Conservation (phyloP, 2,113 vertebrate genomes). For the Sciurus niger region DNA sequence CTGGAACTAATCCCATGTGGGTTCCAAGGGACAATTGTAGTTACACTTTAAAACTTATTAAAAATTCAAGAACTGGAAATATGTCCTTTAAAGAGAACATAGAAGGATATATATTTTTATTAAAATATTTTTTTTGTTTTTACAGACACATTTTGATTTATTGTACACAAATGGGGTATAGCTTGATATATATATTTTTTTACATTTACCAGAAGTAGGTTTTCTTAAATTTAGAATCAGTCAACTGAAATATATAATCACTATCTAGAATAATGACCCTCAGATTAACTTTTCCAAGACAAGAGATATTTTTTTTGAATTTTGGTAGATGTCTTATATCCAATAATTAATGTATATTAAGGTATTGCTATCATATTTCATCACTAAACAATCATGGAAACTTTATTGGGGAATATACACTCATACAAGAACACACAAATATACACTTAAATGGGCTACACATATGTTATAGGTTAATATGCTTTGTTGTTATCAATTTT, state of each 20-base stretch:
- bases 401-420: background rate
- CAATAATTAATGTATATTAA: background rate
- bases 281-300: background rate
- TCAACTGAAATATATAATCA: background rate
- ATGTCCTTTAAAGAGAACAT: background rate
- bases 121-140: too few species aligned
- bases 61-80: background rate
- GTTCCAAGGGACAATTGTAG: background rate
- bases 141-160: too few species aligned
- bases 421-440: background rate
- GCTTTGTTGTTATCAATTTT: background rate
- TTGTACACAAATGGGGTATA: too few species aligned
- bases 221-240: conserved; percentile 28
- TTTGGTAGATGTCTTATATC: background rate
- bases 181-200: background rate
- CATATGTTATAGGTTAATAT: background rate
- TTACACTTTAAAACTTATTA: conserved; percentile 10
- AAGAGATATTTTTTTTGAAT: background rate
- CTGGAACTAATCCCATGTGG: background rate
- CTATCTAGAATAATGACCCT: conserved; percentile 28
- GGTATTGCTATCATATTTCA: background rate
- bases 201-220: background rate
- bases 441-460: background rate
- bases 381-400: background rate
- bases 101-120: background rate